Evolutionary conservation across 2,797 vertebrate genomes (phyloP).

Genomic region (Hippocampus kuda): DNA sequence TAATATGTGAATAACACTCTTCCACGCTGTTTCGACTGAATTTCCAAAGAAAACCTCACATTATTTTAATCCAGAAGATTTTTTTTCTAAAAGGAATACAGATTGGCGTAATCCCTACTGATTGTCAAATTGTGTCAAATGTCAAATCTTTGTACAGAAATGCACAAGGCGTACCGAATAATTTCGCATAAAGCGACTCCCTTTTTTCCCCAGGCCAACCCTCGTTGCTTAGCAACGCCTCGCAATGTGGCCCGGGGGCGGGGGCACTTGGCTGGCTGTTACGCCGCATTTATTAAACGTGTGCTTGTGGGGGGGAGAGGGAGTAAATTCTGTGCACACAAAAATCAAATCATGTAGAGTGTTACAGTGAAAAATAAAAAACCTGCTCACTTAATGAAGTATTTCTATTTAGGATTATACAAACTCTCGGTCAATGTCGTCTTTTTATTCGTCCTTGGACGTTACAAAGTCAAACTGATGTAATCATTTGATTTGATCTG

Average conservation of each 20-base stretch:
- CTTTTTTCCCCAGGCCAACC: constrained; percentile 34
- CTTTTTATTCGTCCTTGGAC: not conserved
- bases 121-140: not conserved
- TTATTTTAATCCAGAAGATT: not conserved
- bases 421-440: not conserved
- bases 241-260: constrained; percentile 55
- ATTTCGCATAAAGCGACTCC: constrained; percentile 13
- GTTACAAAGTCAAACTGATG: not conserved
- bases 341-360: not conserved
- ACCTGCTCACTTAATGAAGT: not conserved
- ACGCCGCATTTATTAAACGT: not conserved
- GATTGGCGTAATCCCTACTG: not conserved
- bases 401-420: no score
- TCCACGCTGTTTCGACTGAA: not conserved
- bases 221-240: constrained; percentile 61
- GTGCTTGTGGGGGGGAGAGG: not conserved
- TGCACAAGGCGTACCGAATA: constrained; percentile 18
- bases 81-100: not conserved
- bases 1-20: no score
- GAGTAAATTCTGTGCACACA: not conserved
- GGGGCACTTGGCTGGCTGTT: constrained; percentile 42
- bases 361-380: not conserved
- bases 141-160: not conserved
- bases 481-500: no score
- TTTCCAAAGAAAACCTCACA: not conserved